These are phyloP conservation scores for Papilio protenor DNA, from an alignment of 2,888 invertebrate genomes.

Conservation along the genomic window DNA sequence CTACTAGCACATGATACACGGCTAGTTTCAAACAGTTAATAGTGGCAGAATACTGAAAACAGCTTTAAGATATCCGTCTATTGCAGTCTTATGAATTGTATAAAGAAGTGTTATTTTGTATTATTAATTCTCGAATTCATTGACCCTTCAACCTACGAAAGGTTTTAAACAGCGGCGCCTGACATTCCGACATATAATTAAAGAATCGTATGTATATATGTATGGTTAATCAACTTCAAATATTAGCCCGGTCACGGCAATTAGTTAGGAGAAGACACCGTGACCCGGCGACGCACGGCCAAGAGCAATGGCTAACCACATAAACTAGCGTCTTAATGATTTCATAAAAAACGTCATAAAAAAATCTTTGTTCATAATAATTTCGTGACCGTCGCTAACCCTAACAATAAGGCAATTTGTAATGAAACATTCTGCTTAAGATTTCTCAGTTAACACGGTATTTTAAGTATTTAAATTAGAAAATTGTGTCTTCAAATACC, in stretches of 20 bases:
- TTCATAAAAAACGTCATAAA: not conserved
- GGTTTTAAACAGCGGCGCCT: constrained; percentile 44
- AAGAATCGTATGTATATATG: constrained; percentile 53
- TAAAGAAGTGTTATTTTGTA: not conserved
- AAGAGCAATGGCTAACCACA: constrained; percentile 47
- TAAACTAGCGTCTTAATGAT: constrained; percentile 15
- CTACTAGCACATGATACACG: no score
- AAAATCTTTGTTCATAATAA: not conserved
- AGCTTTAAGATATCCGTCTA: no score
- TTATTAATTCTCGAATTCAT: constrained; percentile 17
- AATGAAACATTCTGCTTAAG: no score
- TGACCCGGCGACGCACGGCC: constrained; percentile 52
- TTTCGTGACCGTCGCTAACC: no score
- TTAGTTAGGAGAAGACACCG: constrained; percentile 60
- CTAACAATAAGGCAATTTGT: no score
- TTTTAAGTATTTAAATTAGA: no score
- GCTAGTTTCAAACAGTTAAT: no score
- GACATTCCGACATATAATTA: constrained; percentile 56
- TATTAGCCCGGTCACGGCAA: constrained; percentile 74
- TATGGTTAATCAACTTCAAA: constrained; percentile 73
- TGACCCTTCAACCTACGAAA: constrained; percentile 16
- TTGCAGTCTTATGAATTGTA: not conserved
- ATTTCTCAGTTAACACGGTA: no score
- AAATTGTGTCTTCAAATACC: no score
- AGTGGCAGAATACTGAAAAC: not conserved